phyloP scores from a whole-genome alignment of 1,140 invertebrate species.

The Amphibalanus amphitrite region DNA sequence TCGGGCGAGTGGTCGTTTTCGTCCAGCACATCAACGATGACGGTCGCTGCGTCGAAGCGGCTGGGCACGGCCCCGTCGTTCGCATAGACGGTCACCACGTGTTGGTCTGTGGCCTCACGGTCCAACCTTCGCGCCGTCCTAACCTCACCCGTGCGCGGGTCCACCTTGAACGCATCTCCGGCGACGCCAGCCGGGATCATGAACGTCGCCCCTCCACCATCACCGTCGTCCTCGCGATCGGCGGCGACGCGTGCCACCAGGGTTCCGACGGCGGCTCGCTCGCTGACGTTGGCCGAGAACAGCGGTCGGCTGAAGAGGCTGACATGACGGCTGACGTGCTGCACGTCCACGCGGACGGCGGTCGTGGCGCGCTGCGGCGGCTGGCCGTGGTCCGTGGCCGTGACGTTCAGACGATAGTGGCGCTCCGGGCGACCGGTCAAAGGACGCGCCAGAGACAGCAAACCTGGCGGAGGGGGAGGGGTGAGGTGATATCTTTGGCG shows the following conservation, averaged over 20 bases:
- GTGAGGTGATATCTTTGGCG: no score
- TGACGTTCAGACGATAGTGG: slow-evolving; percentile 49
- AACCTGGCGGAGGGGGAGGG: neutral
- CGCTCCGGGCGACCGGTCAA: slow-evolving; percentile 34
- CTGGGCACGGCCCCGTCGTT: slow-evolving; percentile 38
- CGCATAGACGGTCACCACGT: slow-evolving; percentile 62
- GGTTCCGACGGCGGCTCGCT: slow-evolving; percentile 40
- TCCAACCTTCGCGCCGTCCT: slow-evolving; percentile 55
- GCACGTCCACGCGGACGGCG: slow-evolving; percentile 38
- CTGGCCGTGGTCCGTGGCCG: slow-evolving; percentile 60
- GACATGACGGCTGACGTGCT: slow-evolving; percentile 54
- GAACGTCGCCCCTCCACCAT: no score
- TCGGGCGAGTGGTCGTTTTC: slow-evolving; percentile 79
- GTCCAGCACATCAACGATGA: slow-evolving; percentile 57
- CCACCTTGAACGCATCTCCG: slow-evolving; percentile 62
- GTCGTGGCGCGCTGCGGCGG: slow-evolving; percentile 39
- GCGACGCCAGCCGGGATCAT: slow-evolving; percentile 47
- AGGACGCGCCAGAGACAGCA: slow-evolving; percentile 55
- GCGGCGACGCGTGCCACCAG: neutral
- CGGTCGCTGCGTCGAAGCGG: slow-evolving; percentile 51
- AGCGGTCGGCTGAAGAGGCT: slow-evolving; percentile 55
- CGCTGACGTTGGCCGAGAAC: slow-evolving; percentile 59
- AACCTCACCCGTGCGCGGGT: slow-evolving; percentile 54
- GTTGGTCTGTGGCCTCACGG: slow-evolving; percentile 49
- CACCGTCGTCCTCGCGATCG: slow-evolving; percentile 19